phyloP scores from a whole-genome alignment of 2,888 invertebrate species.

The Chloroclystis v-ata region DNA sequence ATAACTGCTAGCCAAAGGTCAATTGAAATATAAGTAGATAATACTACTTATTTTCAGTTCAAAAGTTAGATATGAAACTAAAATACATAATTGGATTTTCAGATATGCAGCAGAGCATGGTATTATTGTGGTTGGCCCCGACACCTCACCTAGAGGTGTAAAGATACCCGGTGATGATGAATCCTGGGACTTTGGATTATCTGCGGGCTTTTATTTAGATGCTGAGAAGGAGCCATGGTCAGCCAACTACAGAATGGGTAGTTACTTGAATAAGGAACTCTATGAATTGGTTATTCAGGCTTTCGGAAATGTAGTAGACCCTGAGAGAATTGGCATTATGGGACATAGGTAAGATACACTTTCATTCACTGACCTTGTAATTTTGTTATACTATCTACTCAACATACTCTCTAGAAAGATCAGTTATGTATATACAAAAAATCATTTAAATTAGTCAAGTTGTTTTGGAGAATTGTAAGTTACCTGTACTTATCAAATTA shows the following conservation, averaged over 20 bases:
- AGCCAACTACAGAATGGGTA: conserved; percentile 95
- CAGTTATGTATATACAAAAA: too few relatives aligned
- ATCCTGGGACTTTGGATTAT: conserved; percentile 95
- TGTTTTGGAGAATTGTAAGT: too few relatives aligned
- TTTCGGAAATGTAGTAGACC: conserved; percentile 77
- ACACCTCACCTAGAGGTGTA: conserved; percentile 95
- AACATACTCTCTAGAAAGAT: too few relatives aligned
- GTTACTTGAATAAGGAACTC: conserved; percentile 93
- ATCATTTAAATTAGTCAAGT: too few relatives aligned
- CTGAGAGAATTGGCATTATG: conserved; percentile 84
- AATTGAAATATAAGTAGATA: neutral
- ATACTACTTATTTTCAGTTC: neutral
- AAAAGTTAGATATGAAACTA: neutral
- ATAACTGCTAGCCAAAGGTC: neutral
- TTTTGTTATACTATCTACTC: too few relatives aligned
- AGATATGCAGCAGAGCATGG: conserved; percentile 90
- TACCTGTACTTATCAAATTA: too few relatives aligned
- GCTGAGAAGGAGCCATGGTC: conserved; percentile 95
- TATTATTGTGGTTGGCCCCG: conserved; percentile 93
- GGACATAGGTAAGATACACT: conserved; percentile 82
- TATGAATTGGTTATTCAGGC: conserved; percentile 85
- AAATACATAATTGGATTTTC: neutral
- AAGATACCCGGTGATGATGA: conserved; percentile 95
- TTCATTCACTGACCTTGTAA: too few relatives aligned
- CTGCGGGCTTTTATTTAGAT: conserved; percentile 97